Base-by-base conservation (phyloP, 2,888 invertebrate species). In the Cabera pusaria region DNA sequence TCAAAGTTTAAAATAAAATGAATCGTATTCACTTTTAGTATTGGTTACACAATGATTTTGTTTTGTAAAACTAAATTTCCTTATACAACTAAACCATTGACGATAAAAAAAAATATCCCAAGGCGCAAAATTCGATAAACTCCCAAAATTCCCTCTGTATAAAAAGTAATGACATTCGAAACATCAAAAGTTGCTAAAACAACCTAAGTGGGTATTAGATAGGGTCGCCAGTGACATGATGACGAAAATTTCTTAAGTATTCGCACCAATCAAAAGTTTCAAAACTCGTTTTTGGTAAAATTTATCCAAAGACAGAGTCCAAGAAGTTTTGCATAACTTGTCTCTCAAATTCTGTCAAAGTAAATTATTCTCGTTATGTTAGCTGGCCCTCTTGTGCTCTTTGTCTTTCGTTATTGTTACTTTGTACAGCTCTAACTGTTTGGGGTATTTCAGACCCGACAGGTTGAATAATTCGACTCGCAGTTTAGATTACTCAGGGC, bases 301-400 rank as follows among this genome's bases (percentile, higher is more conserved):
- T 80, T 80, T 76, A 76, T 75, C 79, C 75, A 80, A 75, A 72
- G 81, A 78, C 75, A 72, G 69, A 72, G 72, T 72, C 71, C 59
- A 53, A 59, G 48, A 63, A 72, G 77, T 71, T 80, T 72, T 45
- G 60, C 64, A 62, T 74, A 81, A 78, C 80, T 83, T 78, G 64
- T 73, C 69, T 73, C 58, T 63, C 57, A 68, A 75, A 77, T 72
- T 76, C 65, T 73, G 73, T 64, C 64, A 64, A 80, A 81, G 64
- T 72, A 67, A 77, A 80, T 82, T 81, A 76, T 57, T 51, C 62
- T 73, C 66, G 71, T 79, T 79, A 76, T 60, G 64, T 63, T 65
- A n/a, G n/a, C n/a, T n/a, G n/a, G 62, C 35, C 38, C 37, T 24
- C 31, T 41, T 36, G 40, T 26, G 41, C 43, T 31, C 47, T 47